A percentile compares a stretch with the other conserved stretches of the same genome.
These are phyloP conservation scores for Epinephelus cyanopodus DNA, from an alignment of 2,113 vertebrate genomes.

Conservation along the genomic window DNA sequence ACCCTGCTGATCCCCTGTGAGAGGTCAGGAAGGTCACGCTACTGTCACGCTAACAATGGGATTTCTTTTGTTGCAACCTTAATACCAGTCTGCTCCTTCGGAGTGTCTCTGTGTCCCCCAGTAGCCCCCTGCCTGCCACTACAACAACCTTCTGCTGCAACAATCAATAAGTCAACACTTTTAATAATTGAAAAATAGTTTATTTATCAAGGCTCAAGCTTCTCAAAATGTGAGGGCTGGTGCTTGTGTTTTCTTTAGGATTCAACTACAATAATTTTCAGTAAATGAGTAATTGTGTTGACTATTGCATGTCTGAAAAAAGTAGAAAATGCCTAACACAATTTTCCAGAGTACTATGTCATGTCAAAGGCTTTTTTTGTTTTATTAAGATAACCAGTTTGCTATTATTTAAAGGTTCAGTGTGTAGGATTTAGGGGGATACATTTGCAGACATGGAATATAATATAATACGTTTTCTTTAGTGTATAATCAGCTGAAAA, in stretches of 20 bases:
- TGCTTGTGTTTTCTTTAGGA: too few species aligned
- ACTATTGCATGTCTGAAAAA: not conserved
- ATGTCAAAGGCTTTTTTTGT: too few species aligned
- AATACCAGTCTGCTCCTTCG: constrained; percentile 54
- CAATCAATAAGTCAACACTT: not conserved
- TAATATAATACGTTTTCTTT: too few species aligned
- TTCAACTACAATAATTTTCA: not conserved
- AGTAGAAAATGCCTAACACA: too few species aligned
- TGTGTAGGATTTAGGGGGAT: too few species aligned
- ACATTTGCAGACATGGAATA: too few species aligned
- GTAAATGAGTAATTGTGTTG: not conserved
- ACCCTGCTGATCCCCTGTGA: constrained; percentile 73
- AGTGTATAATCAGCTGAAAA: too few species aligned
- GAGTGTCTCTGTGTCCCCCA: constrained; percentile 26
- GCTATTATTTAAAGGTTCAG: too few species aligned
- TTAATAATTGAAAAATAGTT: not conserved
- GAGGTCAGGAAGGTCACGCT: constrained; percentile 82
- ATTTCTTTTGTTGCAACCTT: constrained; percentile 74
- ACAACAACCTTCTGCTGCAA: constrained; percentile 2
- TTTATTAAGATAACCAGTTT: too few species aligned
- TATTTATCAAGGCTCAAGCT: not conserved
- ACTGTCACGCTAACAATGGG: constrained; percentile 86
- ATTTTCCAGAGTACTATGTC: too few species aligned
- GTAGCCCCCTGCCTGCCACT: constrained; percentile 16
- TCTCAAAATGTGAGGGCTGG: not conserved